These are phyloP conservation scores for Carcina quercana DNA, from an alignment of 2,888 invertebrate species.

Conservation along the genomic window DNA sequence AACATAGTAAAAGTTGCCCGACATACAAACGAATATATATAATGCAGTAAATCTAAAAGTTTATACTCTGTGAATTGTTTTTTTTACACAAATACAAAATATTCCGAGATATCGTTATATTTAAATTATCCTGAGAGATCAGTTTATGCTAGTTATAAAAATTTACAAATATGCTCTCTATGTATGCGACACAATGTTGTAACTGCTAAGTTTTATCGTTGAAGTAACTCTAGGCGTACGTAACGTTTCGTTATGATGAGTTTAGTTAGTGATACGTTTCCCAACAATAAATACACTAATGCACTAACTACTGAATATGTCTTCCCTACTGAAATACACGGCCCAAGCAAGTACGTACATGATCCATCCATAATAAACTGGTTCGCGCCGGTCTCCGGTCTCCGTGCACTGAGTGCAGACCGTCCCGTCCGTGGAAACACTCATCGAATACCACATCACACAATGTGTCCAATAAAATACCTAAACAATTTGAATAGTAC, in stretches of 20 bases:
- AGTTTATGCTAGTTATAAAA: constrained; percentile 71
- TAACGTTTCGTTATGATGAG: constrained; percentile 46
- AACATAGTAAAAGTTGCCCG: constrained; percentile 54
- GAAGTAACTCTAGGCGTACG: constrained; percentile 58
- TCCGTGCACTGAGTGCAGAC: neutral
- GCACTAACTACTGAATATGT: constrained; percentile 58
- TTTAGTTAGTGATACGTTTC: constrained; percentile 54
- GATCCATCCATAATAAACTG: constrained; percentile 29
- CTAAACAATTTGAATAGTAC: constrained; percentile 31
- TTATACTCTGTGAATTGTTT: constrained; percentile 64
- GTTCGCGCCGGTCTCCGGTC: constrained; percentile 36
- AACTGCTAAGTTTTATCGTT: constrained; percentile 52
- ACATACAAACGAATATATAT: constrained; percentile 51
- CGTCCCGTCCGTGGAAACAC: constrained; percentile 10
- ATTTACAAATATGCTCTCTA: constrained; percentile 65
- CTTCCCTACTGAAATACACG: constrained; percentile 43
- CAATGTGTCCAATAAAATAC: constrained; percentile 26
- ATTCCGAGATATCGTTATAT: constrained; percentile 64
- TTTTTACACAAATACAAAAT: constrained; percentile 67
- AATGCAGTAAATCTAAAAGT: constrained; percentile 59
- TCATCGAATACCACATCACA: constrained; percentile 3
- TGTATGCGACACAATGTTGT: constrained; percentile 55
- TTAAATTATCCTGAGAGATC: constrained; percentile 72
- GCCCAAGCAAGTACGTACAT: constrained; percentile 53
- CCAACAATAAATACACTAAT: constrained; percentile 62